A percentile compares a stretch with the other conserved stretches of the same genome.
phyloP scores from a whole-genome alignment of 2,888 invertebrate genomes.

The Pachydiplax longipennis region DNA sequence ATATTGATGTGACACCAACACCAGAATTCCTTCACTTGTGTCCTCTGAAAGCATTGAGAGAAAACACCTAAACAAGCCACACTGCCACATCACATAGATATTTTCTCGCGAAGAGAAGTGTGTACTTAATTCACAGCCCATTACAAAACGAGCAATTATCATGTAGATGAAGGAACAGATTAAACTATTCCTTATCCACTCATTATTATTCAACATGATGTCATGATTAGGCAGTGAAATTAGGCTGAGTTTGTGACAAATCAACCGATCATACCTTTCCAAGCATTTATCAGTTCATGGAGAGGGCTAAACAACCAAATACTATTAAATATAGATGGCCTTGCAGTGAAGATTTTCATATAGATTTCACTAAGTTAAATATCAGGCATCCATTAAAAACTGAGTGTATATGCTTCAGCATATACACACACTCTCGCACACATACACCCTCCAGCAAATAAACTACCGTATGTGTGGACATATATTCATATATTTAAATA shows the following conservation, averaged over 20 bases:
- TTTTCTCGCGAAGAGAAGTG: slow-evolving; percentile 25
- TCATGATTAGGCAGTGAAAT: slow-evolving; percentile 42
- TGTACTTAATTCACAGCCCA: slow-evolving; percentile 42
- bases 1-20: not conserved
- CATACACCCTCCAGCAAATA: not conserved
- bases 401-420: not conserved
- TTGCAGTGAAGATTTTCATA: slow-evolving; percentile 10
- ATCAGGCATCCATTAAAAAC: not conserved
- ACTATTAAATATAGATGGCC: slow-evolving; percentile 36
- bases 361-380: not conserved
- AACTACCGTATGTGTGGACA: no score
- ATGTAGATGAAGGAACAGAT: slow-evolving; percentile 5
- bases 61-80: slow-evolving; percentile 30
- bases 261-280: slow-evolving; percentile 16
- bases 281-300: slow-evolving; percentile 1
- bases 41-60: slow-evolving; percentile 11
- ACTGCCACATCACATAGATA: slow-evolving; percentile 30
- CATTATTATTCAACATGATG: slow-evolving; percentile 9
- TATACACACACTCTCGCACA: not conserved
- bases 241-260: slow-evolving; percentile 21
- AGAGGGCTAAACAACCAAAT: slow-evolving; percentile 36
- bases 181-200: slow-evolving; percentile 1
- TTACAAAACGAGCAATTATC: slow-evolving; percentile 34
- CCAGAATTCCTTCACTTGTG: not conserved
- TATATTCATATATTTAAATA: no score